These are phyloP conservation scores for Dynastes grantii DNA, from an alignment of 2,888 invertebrate genomes.

Conservation along the genomic window DNA sequence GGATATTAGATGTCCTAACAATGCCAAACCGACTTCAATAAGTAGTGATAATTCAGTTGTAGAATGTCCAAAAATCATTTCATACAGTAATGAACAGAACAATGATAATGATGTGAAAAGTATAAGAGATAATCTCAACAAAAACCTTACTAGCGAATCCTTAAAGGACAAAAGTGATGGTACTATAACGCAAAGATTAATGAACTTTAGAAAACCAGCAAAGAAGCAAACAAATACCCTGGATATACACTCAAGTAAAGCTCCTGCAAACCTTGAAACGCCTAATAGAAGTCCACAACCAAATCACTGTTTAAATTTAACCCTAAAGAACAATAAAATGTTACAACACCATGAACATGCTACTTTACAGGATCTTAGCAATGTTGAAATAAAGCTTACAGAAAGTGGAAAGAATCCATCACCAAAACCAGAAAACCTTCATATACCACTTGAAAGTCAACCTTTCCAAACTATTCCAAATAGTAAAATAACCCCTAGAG, in stretches of 20 bases:
- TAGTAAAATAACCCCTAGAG: background rate
- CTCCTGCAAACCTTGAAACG: no score
- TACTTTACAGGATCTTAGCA: background rate
- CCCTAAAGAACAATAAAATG: background rate
- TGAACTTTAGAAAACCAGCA: conserved; percentile 23
- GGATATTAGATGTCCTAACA: background rate
- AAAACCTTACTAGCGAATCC: background rate
- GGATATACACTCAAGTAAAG: no score
- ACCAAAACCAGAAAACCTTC: background rate
- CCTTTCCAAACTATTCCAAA: background rate
- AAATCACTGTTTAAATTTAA: background rate
- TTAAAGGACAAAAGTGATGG: background rate
- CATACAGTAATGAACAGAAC: background rate
- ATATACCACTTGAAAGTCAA: background rate
- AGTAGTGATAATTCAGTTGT: background rate
- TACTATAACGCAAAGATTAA: conserved; percentile 22
- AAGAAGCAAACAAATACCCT: background rate
- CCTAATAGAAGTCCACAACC: background rate
- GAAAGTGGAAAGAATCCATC: background rate
- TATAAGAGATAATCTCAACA: background rate
- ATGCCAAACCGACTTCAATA: background rate
- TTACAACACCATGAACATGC: background rate
- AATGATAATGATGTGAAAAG: background rate
- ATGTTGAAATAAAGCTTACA: background rate
- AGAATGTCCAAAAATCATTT: background rate